These are phyloP conservation scores for Polymixis lichenea DNA, from an alignment of 2,888 invertebrate genomes.

Conservation along the genomic window DNA sequence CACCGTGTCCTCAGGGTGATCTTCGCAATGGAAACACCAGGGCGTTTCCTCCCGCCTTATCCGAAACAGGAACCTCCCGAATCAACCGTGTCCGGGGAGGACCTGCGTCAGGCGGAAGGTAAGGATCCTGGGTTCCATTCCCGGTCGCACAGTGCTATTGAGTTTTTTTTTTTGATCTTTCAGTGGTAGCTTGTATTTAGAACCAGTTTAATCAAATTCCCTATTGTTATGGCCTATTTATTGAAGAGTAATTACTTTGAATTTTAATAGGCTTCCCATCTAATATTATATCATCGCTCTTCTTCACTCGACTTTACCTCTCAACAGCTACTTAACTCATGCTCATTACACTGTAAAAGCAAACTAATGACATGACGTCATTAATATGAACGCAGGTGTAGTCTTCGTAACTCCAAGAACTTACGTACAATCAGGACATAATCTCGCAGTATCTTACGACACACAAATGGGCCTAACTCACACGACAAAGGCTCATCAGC, in stretches of 20 bases:
- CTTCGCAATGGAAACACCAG: no score
- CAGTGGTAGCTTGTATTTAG: background rate
- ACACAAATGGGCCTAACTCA: background rate
- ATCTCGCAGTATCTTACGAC: background rate
- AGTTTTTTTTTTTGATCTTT: background rate
- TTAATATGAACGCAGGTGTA: slow-evolving; percentile 13
- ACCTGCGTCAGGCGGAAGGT: no score
- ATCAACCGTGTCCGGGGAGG: no score
- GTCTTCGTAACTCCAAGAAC: background rate
- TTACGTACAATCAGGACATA: slow-evolving; percentile 31
- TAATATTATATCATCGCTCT: background rate
- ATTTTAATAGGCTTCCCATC: background rate
- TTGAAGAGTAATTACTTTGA: background rate
- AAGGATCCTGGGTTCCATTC: background rate
- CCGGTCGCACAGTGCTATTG: background rate
- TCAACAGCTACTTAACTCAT: background rate
- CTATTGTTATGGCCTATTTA: no score
- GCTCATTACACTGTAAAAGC: background rate
- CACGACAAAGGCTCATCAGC: slow-evolving; percentile 7
- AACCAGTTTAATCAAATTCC: no score
- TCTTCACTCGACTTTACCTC: no score
- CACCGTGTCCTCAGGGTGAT: no score
- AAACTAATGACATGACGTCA: background rate
- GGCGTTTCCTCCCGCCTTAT: no score
- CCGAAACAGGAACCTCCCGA: no score